Conservation (phyloP, 2,797 vertebrate species). For the Potorous gilbertii region DNA sequence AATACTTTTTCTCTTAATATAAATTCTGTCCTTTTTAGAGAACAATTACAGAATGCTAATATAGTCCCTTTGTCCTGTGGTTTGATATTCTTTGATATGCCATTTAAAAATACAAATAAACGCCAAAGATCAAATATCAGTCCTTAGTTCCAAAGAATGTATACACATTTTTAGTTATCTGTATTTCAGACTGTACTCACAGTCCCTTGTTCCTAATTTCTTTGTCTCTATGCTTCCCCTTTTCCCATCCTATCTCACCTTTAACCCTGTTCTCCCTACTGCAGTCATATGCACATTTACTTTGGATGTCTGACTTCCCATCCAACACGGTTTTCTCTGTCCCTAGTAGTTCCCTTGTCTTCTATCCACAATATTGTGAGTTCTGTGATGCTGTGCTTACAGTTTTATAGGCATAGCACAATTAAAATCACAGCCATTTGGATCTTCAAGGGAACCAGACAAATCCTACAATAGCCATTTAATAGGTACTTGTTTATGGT, state of each 20-base stretch:
- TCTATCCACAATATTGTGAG: neutral
- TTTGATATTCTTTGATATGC: constrained; percentile 1
- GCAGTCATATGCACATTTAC: neutral
- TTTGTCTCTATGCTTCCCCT: neutral
- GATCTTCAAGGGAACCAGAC: neutral
- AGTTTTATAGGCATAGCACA: neutral
- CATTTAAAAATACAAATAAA: constrained; percentile 48
- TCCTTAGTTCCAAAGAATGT: neutral
- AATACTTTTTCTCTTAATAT: constrained; percentile 57
- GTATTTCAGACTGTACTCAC: neutral
- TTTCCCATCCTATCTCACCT: neutral
- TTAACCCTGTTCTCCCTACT: neutral
- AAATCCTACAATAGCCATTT: neutral
- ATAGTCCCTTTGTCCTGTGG: constrained; percentile 36
- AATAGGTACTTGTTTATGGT: neutral
- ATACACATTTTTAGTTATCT: constrained; percentile 34
- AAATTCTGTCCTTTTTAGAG: constrained; percentile 50
- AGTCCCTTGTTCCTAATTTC: neutral
- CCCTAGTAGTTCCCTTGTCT: neutral
- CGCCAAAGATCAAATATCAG: constrained; percentile 28
- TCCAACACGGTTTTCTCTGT: neutral
- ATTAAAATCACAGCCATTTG: neutral
- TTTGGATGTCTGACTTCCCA: neutral
- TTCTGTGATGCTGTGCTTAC: neutral
- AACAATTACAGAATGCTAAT: constrained; percentile 9